Conservation (phyloP, 1,140 invertebrate species). For the Atta texana region DNA sequence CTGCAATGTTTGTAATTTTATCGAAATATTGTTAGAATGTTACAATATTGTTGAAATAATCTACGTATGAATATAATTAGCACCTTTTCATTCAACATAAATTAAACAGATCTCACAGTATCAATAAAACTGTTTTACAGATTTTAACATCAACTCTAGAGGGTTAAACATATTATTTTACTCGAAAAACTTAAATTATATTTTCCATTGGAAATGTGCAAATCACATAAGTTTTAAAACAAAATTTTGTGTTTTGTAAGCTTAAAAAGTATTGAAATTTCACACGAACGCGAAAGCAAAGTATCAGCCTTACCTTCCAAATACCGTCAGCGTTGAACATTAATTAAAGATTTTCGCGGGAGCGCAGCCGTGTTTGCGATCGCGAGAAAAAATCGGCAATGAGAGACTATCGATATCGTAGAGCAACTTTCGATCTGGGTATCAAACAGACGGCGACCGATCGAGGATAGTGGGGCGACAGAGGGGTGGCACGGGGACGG, state of each 20-base stretch:
- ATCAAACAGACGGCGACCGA: conserved; percentile 67
- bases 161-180: too few relatives aligned
- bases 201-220: background rate
- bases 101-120: too few relatives aligned
- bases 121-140: too few relatives aligned
- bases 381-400: conserved; percentile 71
- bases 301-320: background rate
- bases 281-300: background rate
- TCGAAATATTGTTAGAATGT: too few relatives aligned
- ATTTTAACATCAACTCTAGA: too few relatives aligned
- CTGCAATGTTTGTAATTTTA: too few relatives aligned
- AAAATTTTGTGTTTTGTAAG: background rate
- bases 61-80: too few relatives aligned
- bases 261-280: conserved; percentile 1
- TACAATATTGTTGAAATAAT: too few relatives aligned
- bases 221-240: background rate
- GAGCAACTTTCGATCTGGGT: conserved; percentile 77
- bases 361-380: conserved; percentile 61
- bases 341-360: conserved; percentile 73
- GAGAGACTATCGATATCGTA: conserved; percentile 74
- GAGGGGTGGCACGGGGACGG: conserved; percentile 54
- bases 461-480: background rate
- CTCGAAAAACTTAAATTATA: background rate
- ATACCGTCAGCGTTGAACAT: conserved; percentile 51
- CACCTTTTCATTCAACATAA: too few relatives aligned